These are phyloP conservation scores for Aphelinus certus DNA, from an alignment of 1,140 invertebrate species.

Conservation along the genomic window DNA sequence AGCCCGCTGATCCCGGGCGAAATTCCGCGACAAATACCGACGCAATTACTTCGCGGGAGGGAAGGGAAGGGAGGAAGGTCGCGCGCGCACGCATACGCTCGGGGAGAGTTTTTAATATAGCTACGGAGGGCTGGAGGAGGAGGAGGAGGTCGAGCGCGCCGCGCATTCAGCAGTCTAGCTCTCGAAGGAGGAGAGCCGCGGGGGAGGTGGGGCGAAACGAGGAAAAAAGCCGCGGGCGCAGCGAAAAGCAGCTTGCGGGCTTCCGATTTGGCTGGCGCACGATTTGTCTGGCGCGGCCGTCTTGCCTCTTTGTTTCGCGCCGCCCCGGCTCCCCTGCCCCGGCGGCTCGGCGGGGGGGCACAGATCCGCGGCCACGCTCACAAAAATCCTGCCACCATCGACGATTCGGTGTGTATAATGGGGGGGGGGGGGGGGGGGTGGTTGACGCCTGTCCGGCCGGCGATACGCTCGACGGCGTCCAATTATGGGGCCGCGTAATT, in stretches of 20 bases:
- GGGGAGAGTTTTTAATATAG: slow-evolving; percentile 23
- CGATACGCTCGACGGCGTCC: slow-evolving; percentile 57
- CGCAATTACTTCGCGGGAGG: too few relatives aligned
- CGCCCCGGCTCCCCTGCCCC: not conserved
- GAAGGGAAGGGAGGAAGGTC: not conserved
- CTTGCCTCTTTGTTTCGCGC: slow-evolving; percentile 10
- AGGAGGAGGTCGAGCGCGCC: not conserved
- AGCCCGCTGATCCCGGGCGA: too few relatives aligned
- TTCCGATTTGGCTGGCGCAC: slow-evolving; percentile 36
- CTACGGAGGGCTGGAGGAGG: not conserved
- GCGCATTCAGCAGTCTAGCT: slow-evolving; percentile 31
- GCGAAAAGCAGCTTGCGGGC: slow-evolving; percentile 42
- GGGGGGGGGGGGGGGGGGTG: slow-evolving; percentile 10
- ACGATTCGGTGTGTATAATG: slow-evolving; percentile 47
- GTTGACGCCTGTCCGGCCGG: slow-evolving; percentile 37
- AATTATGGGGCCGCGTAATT: slow-evolving; percentile 60
- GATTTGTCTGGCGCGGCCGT: slow-evolving; percentile 10
- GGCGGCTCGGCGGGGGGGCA: slow-evolving; percentile 13
- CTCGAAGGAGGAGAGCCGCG: not conserved
- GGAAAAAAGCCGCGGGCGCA: not conserved
- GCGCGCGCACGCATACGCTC: not conserved
- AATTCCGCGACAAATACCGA: too few relatives aligned
- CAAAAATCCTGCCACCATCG: slow-evolving; percentile 42
- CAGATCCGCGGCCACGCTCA: slow-evolving; percentile 45
- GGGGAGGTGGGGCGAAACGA: not conserved